Conservation (phyloP, 2,888 invertebrate genomes). For the Urechis unicinctus region DNA sequence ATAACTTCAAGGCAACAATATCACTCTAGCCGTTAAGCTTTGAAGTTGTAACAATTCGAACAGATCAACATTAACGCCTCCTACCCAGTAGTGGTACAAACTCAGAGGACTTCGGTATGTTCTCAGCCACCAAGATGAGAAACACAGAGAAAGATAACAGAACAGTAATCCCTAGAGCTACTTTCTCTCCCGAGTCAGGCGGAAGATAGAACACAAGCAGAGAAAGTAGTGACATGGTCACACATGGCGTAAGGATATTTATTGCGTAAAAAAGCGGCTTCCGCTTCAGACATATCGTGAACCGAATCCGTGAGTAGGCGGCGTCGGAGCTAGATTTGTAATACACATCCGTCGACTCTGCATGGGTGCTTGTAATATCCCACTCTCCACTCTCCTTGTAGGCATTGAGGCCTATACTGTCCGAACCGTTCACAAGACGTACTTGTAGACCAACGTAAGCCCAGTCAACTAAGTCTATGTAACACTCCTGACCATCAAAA, state of each 20-base stretch:
- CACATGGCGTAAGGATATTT: constrained; percentile 25
- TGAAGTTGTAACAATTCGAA: background rate
- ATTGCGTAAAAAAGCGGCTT: constrained; percentile 26
- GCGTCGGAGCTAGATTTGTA: constrained; percentile 20
- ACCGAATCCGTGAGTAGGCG: constrained; percentile 23
- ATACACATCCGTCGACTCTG: constrained; percentile 14
- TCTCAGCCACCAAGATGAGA: constrained; percentile 24
- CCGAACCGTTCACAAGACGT: constrained; percentile 15
- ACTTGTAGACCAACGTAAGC: constrained; percentile 25
- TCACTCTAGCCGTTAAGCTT: background rate
- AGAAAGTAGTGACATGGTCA: constrained; percentile 24
- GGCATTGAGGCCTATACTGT: constrained; percentile 17
- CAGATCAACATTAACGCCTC: background rate
- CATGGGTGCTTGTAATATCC: constrained; percentile 20
- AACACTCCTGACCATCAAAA: constrained; percentile 27
- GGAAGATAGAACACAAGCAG: constrained; percentile 26
- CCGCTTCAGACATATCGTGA: constrained; percentile 22
- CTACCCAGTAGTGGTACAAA: constrained; percentile 24
- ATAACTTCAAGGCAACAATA: too few species aligned
- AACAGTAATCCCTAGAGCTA: constrained; percentile 27
- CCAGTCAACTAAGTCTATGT: constrained; percentile 26
- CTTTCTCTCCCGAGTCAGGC: constrained; percentile 23
- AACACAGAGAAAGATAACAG: constrained; percentile 26
- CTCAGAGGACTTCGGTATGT: constrained; percentile 27
- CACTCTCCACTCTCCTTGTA: constrained; percentile 29